Base-by-base conservation (phyloP, 2,113 vertebrate genomes). In the Bujurquina vittata region DNA sequence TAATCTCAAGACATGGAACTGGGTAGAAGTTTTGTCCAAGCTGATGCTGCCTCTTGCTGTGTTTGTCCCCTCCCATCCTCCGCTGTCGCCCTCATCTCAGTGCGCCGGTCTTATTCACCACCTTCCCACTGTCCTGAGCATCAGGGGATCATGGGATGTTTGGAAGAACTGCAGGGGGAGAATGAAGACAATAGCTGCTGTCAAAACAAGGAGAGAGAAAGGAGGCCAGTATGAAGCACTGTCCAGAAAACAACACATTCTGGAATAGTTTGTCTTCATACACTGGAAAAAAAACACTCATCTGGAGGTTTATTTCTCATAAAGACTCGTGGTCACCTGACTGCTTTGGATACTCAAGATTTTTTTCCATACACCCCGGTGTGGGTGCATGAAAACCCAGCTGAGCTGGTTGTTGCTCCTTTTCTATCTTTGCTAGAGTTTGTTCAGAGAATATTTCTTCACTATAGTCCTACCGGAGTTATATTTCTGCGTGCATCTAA, bases 371-470 rank as follows among this genome's bases (percentile, higher is more conserved):
- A 89, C 93, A 89, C 94, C 95, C 94, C 26, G 93, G 12, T 94
- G 95, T 91, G 96, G 96, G 96, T 95, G 95, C 94, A 93, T 94
- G 94, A 90, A 67, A 89, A 96, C 96, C 97, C 98, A 97, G 97
- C 97, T 96, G 97, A 97, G 98, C 97, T 98, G 97, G 96, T 91
- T 75, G 83, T 81, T 95, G 96, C 95, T 96, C 94, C 96, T 97
- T 98, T 98, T 97, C 96, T 98, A 97, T 96, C 96, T 98, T 99
- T 98, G 96, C 97, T 98, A 98, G 96, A 96, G 95, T 95, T 97
- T 97, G 94, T 94, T 96, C 96, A 96, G 89, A 95, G 93, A 94
- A 94, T 95, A 94, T 96, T 97, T 97, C 97, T 96, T 97, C 96
- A 96, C 96, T 95, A 94, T 93, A 94, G 91, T 94, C 89, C 91